phyloP scores from a whole-genome alignment of 2,797 vertebrate species.

The Gobio occitaniae region DNA sequence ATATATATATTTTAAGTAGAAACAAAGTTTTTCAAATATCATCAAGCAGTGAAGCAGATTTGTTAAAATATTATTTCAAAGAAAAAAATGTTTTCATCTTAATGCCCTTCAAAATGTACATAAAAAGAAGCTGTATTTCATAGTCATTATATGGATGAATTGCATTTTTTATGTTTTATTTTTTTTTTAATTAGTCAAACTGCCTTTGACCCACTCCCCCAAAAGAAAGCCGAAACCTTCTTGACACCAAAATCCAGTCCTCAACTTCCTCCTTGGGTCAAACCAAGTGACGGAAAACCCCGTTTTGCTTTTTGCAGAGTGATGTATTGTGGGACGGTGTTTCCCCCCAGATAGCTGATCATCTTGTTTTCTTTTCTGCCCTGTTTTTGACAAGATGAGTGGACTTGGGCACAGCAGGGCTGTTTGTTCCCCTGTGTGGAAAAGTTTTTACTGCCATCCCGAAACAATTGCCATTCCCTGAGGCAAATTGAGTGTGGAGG shows the following conservation, averaged over 20 bases:
- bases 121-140: not conserved
- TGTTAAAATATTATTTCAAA: not conserved
- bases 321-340: conserved; percentile 48
- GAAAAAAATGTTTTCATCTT: no score
- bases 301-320: conserved; percentile 30
- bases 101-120: not conserved
- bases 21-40: not conserved
- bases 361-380: conserved; percentile 43
- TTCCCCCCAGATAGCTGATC: conserved; percentile 35
- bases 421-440: conserved; percentile 54
- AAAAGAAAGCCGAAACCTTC: not conserved
- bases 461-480: conserved; percentile 58
- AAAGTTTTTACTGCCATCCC: conserved; percentile 57
- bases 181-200: not conserved
- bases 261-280: not conserved
- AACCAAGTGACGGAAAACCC: conserved; percentile 33
- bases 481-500: conserved; percentile 60
- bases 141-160: not conserved
- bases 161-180: not conserved
- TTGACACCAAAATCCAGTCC: not conserved
- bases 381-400: conserved; percentile 46
- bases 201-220: no score
- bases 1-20: not conserved
- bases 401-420: conserved; percentile 34
- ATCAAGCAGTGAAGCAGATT: not conserved